Base-by-base conservation (phyloP, 30 jellyfish, hydroid and myxozoan genomes). In the Nemopilema nomurai region DNA sequence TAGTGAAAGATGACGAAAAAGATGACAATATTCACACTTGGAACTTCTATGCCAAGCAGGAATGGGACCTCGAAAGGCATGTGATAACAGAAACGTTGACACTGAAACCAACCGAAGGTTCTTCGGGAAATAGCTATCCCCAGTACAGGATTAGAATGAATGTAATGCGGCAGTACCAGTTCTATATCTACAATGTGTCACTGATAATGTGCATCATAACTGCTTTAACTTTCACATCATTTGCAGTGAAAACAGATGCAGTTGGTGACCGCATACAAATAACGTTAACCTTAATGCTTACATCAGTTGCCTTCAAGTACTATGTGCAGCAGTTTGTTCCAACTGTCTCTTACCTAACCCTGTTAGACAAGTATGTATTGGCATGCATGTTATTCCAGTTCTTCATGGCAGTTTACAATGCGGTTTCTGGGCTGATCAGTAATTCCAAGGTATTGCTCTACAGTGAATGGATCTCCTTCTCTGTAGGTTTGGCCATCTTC, bases 231-330 rank as follows among this genome's bases (percentile, higher is more conserved):
- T 86, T 86, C 62, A 76, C 81, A 18, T 22, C 85, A 21, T 86
- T 76, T 52, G 79, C 95, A 28, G 89, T 76, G n/a, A 53, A 53
- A 28, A 49, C 88, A 24, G 93, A 74, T 49, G 62, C 80, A 0
- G 82, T 67, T 53, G 93, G 93, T 0, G 87, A 74, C 51, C 82
- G 93, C 13, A 67, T 86, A 1, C 86, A 86, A 32, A 86, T 78
- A 4, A 31, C 85, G 8, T 71, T 86, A 18, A 86, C 95, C 20
- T 79, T 75, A 24, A 71, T 86, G 32, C 85, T 86, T 16, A 86
- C 95, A 27, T 76, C 89, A n/a, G 85, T 86, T 31, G 95, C 95
- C 1, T 76, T 86, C 81, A 86, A 86, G 73, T 86, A 76, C 77
- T 67, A 67, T 76, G 86, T 69, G 28, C 85, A 86, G n/a, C 85